Percentiles rank a stretch among this genome's conserved stretches.
Conservation (phyloP, 2,888 invertebrate genomes). For the Palloptera scutellata region DNA sequence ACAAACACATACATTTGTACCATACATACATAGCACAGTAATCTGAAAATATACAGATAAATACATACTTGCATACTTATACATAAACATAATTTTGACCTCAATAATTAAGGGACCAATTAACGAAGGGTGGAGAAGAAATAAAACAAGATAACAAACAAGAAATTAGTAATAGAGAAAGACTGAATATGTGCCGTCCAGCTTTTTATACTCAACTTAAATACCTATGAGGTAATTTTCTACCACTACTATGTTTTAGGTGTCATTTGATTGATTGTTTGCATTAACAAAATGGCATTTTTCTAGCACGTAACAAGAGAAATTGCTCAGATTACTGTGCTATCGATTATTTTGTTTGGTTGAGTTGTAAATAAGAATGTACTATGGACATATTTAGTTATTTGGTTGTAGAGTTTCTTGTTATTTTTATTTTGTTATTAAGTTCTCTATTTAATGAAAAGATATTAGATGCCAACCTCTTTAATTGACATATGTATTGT, state of each 20-base stretch:
- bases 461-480: too few species aligned
- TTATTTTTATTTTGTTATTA: not conserved
- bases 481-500: not conserved
- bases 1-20: too few species aligned
- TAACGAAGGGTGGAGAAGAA: too few species aligned
- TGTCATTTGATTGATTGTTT: constrained; percentile 46
- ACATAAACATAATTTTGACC: too few species aligned
- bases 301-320: constrained; percentile 33
- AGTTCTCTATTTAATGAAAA: constrained; percentile 1
- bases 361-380: not conserved
- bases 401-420: constrained; percentile 9
- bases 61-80: too few species aligned
- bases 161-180: not conserved
- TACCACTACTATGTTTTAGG: not conserved
- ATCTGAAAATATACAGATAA: too few species aligned
- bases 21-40: too few species aligned
- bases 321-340: constrained; percentile 33
- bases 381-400: not conserved
- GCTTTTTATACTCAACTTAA: not conserved
- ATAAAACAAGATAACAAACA: too few species aligned
- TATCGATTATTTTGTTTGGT: constrained; percentile 36
- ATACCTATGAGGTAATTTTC: not conserved
- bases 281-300: constrained; percentile 36
- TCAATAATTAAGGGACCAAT: too few species aligned
- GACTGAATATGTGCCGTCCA: not conserved